Percentiles rank a stretch among this genome's conserved stretches.
phyloP scores from a whole-genome alignment of 1,140 invertebrate species.

The Sitodiplosis mosellana region DNA sequence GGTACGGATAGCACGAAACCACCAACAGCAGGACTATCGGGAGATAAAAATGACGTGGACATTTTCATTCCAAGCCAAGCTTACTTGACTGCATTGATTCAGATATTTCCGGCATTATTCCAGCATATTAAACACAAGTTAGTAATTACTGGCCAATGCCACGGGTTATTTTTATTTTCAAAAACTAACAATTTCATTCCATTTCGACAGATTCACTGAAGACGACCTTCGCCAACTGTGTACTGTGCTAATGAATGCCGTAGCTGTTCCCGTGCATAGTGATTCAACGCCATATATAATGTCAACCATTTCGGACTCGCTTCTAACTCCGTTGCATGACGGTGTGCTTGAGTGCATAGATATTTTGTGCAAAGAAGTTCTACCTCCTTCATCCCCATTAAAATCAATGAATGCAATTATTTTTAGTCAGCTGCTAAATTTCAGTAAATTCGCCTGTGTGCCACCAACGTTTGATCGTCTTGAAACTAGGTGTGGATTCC shows the following conservation, averaged over 20 bases:
- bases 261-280: slow-evolving; percentile 63
- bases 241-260: slow-evolving; percentile 52
- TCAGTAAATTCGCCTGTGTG: slow-evolving; percentile 51
- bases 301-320: slow-evolving; percentile 50
- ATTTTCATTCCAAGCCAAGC: slow-evolving; percentile 76
- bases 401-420: slow-evolving; percentile 56
- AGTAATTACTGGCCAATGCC: no score
- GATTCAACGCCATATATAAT: slow-evolving; percentile 66
- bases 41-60: slow-evolving; percentile 25
- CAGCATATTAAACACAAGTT: slow-evolving; percentile 69
- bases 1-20: slow-evolving; percentile 57
- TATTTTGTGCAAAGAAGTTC: slow-evolving; percentile 47
- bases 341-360: slow-evolving; percentile 64
- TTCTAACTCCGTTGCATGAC: slow-evolving; percentile 67
- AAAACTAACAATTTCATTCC: no score
- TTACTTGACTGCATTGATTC: slow-evolving; percentile 81
- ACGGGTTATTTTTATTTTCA: no score
- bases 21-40: slow-evolving; percentile 27
- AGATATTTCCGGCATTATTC: slow-evolving; percentile 87
- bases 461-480: slow-evolving; percentile 43
- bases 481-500: slow-evolving; percentile 26
- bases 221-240: slow-evolving; percentile 65
- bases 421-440: slow-evolving; percentile 59
- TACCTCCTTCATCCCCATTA: slow-evolving; percentile 31
- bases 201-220: slow-evolving; percentile 36